Conservation (phyloP, 2,888 invertebrate species). For the Melitaea athalia region DNA sequence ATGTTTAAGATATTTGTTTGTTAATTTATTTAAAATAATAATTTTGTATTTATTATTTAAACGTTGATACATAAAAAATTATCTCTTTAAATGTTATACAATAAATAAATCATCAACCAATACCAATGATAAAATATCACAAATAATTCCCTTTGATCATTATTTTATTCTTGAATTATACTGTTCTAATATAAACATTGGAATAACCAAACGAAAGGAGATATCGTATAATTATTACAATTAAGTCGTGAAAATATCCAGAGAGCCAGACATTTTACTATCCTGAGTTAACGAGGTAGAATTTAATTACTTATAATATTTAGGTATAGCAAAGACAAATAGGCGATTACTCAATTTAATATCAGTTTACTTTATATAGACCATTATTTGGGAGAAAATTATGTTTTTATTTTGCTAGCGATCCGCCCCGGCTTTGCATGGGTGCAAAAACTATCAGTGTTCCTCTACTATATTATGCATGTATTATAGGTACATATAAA, state of each 20-base stretch:
- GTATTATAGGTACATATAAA: no score
- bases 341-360: not conserved
- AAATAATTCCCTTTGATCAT: not conserved
- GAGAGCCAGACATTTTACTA: conserved; percentile 1
- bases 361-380: not conserved
- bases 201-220: conserved; percentile 1
- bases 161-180: not conserved
- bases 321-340: not conserved
- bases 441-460: no score
- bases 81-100: no score
- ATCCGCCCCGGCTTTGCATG: no score
- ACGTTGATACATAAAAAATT: no score
- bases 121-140: not conserved
- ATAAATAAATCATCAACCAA: no score
- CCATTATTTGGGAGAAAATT: not conserved
- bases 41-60: no score
- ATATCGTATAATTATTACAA: not conserved
- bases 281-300: conserved; percentile 10
- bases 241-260: conserved; percentile 1
- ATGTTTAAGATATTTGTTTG: no score
- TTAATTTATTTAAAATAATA: no score
- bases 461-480: no score
- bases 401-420: no score
- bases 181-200: not conserved
- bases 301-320: not conserved